These are phyloP conservation scores for Drosophila athabasca DNA, from an alignment of 1,140 invertebrate species.

Conservation along the genomic window DNA sequence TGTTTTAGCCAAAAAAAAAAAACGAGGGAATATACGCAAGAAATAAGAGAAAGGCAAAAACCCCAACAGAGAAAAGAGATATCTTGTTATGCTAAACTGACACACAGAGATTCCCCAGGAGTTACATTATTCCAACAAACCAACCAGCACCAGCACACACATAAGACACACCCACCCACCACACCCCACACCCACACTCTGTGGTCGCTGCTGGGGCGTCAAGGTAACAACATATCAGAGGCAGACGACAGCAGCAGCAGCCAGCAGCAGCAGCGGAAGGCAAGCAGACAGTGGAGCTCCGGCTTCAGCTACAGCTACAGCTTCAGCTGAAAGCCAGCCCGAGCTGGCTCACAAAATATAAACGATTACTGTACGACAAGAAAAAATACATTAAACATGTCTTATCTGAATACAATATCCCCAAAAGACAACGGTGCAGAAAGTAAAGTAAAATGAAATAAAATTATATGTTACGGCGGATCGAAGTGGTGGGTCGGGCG, in stretches of 20 bases:
- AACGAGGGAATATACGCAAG: constrained; percentile 1
- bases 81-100: constrained; percentile 82
- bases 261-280: constrained; percentile 49
- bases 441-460: constrained; percentile 80
- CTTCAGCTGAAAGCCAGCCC: constrained; percentile 25
- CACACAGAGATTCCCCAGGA: constrained; percentile 81
- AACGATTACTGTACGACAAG: constrained; percentile 82
- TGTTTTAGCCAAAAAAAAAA: constrained; percentile 75
- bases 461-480: constrained; percentile 73
- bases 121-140: constrained; percentile 71
- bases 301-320: constrained; percentile 13
- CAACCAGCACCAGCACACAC: constrained; percentile 11
- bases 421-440: constrained; percentile 80
- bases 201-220: constrained; percentile 55
- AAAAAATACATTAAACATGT: constrained; percentile 82
- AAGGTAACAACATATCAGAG: constrained; percentile 65
- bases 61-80: constrained; percentile 66
- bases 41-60: constrained; percentile 30
- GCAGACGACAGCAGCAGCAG: constrained; percentile 48
- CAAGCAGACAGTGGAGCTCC: constrained; percentile 65
- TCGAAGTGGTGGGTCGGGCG: constrained; percentile 46
- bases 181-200: neutral
- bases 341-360: constrained; percentile 66
- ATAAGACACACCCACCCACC: neutral
- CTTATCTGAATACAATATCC: constrained; percentile 82